These are phyloP conservation scores for Hermaeophaga mercurialis DNA, from an alignment of 2,888 invertebrate species.

Conservation along the genomic window DNA sequence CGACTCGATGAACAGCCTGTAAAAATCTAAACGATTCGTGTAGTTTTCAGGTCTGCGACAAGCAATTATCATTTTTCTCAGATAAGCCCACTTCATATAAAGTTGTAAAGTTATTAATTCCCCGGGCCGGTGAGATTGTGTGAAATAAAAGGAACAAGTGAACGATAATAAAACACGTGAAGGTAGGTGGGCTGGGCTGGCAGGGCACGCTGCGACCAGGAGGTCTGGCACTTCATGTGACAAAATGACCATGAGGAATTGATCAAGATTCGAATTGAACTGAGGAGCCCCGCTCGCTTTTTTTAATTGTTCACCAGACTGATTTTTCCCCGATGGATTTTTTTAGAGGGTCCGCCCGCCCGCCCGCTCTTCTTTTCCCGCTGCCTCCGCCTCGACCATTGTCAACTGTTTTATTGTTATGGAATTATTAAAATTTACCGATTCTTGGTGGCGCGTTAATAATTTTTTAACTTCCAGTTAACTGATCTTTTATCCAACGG, in stretches of 20 bases:
- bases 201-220: conserved; percentile 54
- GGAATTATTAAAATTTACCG: conserved; percentile 13
- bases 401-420: conserved; percentile 17
- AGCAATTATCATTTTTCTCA: conserved; percentile 33
- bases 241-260: conserved; percentile 57
- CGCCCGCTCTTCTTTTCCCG: conserved; percentile 7
- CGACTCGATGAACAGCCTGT: conserved; percentile 25
- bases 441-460: conserved; percentile 16
- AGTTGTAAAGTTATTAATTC: conserved; percentile 55
- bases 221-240: conserved; percentile 58
- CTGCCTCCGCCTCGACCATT: conserved; percentile 26
- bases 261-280: conserved; percentile 57
- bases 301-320: conserved; percentile 57
- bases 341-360: conserved; percentile 38
- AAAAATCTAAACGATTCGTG: conserved; percentile 32
- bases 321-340: conserved; percentile 41
- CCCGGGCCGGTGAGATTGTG: conserved; percentile 49
- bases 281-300: too few relatives aligned
- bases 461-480: conserved; percentile 27
- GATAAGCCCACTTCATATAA: conserved; percentile 46
- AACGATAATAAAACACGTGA: conserved; percentile 54
- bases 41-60: conserved; percentile 29
- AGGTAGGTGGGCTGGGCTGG: conserved; percentile 55
- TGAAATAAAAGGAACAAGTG: conserved; percentile 51
- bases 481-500: conserved; percentile 22